Evolutionary conservation across 2,888 invertebrate genomes (phyloP).

Genomic region (Harpalus rufipes): DNA sequence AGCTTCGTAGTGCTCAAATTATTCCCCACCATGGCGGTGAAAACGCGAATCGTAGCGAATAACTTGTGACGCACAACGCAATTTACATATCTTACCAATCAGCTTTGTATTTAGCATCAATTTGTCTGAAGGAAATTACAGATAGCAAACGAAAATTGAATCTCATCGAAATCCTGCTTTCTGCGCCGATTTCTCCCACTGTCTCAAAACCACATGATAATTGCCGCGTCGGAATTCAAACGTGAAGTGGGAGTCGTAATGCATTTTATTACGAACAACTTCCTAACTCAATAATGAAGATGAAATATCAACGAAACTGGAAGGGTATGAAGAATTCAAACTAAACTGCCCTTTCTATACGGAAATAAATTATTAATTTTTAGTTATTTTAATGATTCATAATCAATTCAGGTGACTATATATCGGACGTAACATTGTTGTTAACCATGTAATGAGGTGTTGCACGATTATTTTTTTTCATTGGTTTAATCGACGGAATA

Average conservation of each 20-base stretch:
- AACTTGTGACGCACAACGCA: constrained; percentile 9
- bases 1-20: no score
- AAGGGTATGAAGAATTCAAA: background rate
- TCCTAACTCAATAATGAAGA: background rate
- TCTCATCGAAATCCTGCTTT: constrained; percentile 32
- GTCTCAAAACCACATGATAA: constrained; percentile 37
- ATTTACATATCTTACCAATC: constrained; percentile 57
- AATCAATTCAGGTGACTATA: no score
- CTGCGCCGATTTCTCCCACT: background rate
- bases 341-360: background rate
- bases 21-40: no score
- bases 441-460: no score
- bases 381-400: no score
- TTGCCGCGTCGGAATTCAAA: constrained; percentile 48
- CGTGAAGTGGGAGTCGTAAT: constrained; percentile 24
- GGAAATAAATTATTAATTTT: no score
- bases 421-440: no score
- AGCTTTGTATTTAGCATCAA: constrained; percentile 55
- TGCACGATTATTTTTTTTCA: no score
- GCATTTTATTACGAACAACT: constrained; percentile 32
- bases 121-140: constrained; percentile 56
- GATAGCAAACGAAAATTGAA: constrained; percentile 50
- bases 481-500: no score
- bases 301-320: constrained; percentile 38
- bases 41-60: background rate